Base-by-base conservation (phyloP, 2,888 invertebrate genomes). In the Phyllotreta striolata region DNA sequence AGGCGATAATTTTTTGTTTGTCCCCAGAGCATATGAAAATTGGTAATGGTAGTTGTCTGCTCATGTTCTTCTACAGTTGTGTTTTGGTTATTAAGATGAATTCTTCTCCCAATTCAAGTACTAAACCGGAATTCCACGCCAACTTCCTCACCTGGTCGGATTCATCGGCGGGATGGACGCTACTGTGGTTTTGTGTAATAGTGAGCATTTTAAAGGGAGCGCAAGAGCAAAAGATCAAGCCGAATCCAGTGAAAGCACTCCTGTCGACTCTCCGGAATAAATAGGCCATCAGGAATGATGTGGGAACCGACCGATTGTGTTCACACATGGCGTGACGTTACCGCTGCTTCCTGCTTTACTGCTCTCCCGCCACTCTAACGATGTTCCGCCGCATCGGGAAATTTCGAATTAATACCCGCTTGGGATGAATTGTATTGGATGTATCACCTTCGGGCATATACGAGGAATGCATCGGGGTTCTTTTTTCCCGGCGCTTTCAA, bases 271-370 rank as follows among this genome's bases (percentile, higher is more conserved):
- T 24, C 34, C 51, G 58, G 54, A 62, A 64, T 63, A 66, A 66
- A 69, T 68, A 71, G 71, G 68, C 74, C 73, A 79, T 78, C 79
- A 76, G 77, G 38, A 61, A 78, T 76, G 77, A 77, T 79, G 79
- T 79, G 80, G 78, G 80, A 80, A 80, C 78, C 55, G 62, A 71
- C 73, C 76, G 73, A 80, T 80, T 80, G 79, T 79, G 69, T 71
- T 70, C 77, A 78, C 80, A 80, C 77, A 74, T 79, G 79, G 76
- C 78, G 78, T 70, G 75, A 37, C 47, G 51, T 51, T 51, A n/a
- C 51, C 12, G 51, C 37, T 51, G 37, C 51, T 7, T 35, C 51
- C 46, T 57, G 35, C 40, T 43, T 41, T 54, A 6, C 72, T 73
- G 73, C 40, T 41, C 40, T 43, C 6, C 6, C 38, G 37, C 55